Conservation (phyloP, 2,888 invertebrate species). For the Dasypogon diadema region DNA sequence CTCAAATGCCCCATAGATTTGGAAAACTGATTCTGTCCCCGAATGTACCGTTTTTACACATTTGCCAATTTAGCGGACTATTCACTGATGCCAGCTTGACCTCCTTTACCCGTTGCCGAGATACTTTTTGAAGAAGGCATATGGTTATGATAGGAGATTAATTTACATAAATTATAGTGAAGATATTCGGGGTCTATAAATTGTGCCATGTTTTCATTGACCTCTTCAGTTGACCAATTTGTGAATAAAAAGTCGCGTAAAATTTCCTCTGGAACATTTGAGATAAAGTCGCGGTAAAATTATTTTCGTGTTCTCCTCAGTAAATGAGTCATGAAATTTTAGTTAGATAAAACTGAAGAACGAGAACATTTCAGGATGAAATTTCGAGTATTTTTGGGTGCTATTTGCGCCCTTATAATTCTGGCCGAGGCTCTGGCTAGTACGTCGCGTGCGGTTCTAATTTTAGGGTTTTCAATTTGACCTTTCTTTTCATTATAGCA, state of each 20-base stretch:
- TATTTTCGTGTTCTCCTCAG: not conserved
- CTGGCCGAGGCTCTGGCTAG: not conserved
- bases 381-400: not conserved
- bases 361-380: not conserved
- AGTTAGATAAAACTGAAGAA: not conserved
- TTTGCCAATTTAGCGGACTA: not conserved
- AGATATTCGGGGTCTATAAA: constrained; percentile 1
- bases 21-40: not conserved
- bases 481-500: not conserved
- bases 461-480: too few species aligned
- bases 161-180: constrained; percentile 26
- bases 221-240: not conserved
- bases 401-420: not conserved
- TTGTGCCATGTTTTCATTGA: constrained; percentile 5
- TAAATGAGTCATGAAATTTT: not conserved
- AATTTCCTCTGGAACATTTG: not conserved
- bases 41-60: not conserved
- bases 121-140: too few species aligned
- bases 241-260: not conserved
- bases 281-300: not conserved
- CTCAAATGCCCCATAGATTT: not conserved
- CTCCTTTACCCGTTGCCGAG: not conserved
- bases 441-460: too few species aligned
- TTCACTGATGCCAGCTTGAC: not conserved
- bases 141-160: not conserved